Percentiles rank a stretch among this genome's conserved stretches.
Conservation (phyloP, 2,797 vertebrate species). For the Cyclopterus lumpus region DNA sequence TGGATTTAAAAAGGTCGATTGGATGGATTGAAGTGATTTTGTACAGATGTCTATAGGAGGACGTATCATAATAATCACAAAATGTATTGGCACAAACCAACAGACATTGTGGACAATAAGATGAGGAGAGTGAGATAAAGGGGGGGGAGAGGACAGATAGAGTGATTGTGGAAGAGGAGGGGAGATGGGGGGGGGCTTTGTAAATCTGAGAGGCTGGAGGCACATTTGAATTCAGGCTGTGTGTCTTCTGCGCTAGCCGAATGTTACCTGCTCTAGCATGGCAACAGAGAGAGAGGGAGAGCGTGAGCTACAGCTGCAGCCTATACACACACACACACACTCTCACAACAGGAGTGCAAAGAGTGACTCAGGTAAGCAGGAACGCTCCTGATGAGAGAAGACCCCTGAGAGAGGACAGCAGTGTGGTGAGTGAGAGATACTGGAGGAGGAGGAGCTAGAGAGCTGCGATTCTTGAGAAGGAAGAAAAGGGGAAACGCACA, state of each 20-base stretch:
- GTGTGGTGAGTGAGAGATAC: slow-evolving; percentile 39
- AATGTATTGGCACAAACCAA: background rate
- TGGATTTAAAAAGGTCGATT: background rate
- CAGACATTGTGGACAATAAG: slow-evolving; percentile 37
- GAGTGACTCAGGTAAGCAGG: slow-evolving; percentile 76
- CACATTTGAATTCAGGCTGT: slow-evolving; percentile 84
- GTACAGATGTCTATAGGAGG: background rate
- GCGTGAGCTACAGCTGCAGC: slow-evolving; percentile 64
- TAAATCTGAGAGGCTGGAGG: slow-evolving; percentile 66
- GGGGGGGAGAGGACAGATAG: slow-evolving; percentile 23
- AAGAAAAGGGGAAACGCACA: slow-evolving; percentile 42
- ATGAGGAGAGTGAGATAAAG: slow-evolving; percentile 45
- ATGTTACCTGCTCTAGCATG: slow-evolving; percentile 80
- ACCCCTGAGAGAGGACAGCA: slow-evolving; percentile 50
- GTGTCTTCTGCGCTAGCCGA: slow-evolving; percentile 81
- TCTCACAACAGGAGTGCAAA: slow-evolving; percentile 57
- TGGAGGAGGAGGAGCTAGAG: slow-evolving; percentile 64
- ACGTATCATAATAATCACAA: background rate
- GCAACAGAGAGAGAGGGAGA: slow-evolving; percentile 71
- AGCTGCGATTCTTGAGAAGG: slow-evolving; percentile 42
- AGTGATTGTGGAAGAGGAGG: slow-evolving; percentile 33
- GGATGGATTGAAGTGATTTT: background rate
- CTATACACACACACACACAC: slow-evolving; percentile 49
- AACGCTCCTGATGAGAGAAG: slow-evolving; percentile 61
- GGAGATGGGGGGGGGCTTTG: slow-evolving; percentile 58